Base-by-base conservation (phyloP, 1,140 invertebrate genomes). In the Oryzaephilus surinamensis region DNA sequence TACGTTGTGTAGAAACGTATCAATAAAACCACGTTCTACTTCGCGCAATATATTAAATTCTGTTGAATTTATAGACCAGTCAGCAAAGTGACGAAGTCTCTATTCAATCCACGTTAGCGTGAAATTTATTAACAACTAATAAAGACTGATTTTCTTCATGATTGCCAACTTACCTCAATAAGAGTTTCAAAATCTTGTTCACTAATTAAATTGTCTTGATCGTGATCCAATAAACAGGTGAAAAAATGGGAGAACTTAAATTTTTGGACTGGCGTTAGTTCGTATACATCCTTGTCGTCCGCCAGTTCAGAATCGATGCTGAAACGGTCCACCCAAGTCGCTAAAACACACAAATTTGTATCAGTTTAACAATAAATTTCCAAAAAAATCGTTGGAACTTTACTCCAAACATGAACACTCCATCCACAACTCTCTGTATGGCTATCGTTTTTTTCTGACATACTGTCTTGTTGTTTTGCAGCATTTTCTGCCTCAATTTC, bases 401-500 rank as follows among this genome's bases (percentile, higher is more conserved):
- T 63, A 80, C 77, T 75, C 76, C 76, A 79, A 38, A 80, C 73
- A 50, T 80, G 76, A 10, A 79, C 76, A 54, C 77, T 79, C 77
- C 76, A 79, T 20, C 72, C 71, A 39, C 36, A 41, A 12, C 54
- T 58, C 17, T 57, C 52, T 40, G 39, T 50, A 3, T 64, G 61
- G 10, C 40, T 60, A 54, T 41, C 43, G 16, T 41, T 44, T 55
- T 60, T 64, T 32, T 56, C 57, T 18, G 38, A 51, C 16, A 55
- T 60, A 18, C 50, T 20, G 23, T 57, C 53, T 16, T 51, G 28
- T 23, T 53, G 45, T 43, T 45, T 49, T 38, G 13, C 32, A 36
- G 35, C 29, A 18, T 43, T 37, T 38, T 52, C 50, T 3, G 42
- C 38, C 34, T 71, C 69, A 20, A 63, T 63, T 50, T 75, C 74